phyloP scores from a whole-genome alignment of 2,888 invertebrate genomes.

The Lepidochrysops patricia region DNA sequence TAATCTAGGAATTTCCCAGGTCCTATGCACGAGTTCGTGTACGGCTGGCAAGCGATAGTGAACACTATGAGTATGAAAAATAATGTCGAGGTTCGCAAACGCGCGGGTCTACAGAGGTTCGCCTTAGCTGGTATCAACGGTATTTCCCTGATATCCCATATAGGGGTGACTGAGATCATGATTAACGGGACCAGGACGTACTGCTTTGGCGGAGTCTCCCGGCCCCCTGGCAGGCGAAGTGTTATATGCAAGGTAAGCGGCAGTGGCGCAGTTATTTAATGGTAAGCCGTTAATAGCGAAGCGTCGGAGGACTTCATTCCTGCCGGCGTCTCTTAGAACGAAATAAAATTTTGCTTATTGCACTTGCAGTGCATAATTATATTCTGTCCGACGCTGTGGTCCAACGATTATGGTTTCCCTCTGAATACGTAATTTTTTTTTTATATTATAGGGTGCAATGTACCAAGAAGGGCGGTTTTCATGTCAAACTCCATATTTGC shows the following conservation, averaged over 20 bases:
- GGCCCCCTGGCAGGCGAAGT: slow-evolving; percentile 58
- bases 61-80: slow-evolving; percentile 71
- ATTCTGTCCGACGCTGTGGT: not conserved
- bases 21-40: slow-evolving; percentile 68
- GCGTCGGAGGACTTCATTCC: no score
- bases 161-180: slow-evolving; percentile 68
- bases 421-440: not conserved
- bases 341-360: no score
- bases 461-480: slow-evolving; percentile 62
- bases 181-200: slow-evolving; percentile 62
- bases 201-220: slow-evolving; percentile 61
- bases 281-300: no score
- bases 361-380: not conserved
- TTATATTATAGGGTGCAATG: slow-evolving; percentile 53
- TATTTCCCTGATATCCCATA: slow-evolving; percentile 60
- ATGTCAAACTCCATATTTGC: slow-evolving; percentile 54
- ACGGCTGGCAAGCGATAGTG: slow-evolving; percentile 69
- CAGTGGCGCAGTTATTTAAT: no score
- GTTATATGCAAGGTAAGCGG: slow-evolving; percentile 59
- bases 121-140: slow-evolving; percentile 68
- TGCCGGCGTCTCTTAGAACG: no score
- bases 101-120: slow-evolving; percentile 62
- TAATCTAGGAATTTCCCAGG: slow-evolving; percentile 40
- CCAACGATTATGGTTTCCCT: no score
- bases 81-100: slow-evolving; percentile 64